Evolutionary conservation across 2,888 invertebrate genomes (phyloP).

Genomic region (Tachystola acroxantha): DNA sequence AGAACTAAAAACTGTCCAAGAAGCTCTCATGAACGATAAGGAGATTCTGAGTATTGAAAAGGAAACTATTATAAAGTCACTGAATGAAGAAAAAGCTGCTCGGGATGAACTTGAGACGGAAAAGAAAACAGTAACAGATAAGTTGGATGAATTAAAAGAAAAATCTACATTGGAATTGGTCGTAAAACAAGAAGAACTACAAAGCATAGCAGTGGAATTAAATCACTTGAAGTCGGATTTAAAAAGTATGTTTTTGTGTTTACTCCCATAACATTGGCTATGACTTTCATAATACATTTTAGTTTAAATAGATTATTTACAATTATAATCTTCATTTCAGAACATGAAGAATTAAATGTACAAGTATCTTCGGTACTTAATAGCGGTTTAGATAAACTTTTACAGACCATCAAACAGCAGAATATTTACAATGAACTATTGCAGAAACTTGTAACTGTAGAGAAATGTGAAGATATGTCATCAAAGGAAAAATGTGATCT

Average conservation of each 20-base stretch:
- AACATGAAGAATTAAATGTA: conserved; percentile 19
- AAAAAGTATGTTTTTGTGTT: conserved; percentile 28
- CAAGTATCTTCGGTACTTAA: conserved; percentile 22
- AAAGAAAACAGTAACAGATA: conserved; percentile 20
- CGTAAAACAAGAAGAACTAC: conserved; percentile 23
- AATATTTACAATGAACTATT: conserved; percentile 21
- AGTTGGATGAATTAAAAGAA: conserved; percentile 23
- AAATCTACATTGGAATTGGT: conserved; percentile 18
- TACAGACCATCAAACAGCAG: conserved; percentile 24
- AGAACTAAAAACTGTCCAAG: conserved; percentile 16
- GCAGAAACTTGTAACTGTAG: conserved; percentile 20
- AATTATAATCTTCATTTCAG: conserved; percentile 22
- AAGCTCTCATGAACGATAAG: conserved; percentile 20
- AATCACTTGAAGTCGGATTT: conserved; percentile 25
- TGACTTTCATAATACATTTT: not conserved
- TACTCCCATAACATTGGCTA: conserved; percentile 5
- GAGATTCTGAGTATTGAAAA: conserved; percentile 20
- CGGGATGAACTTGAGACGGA: conserved; percentile 27
- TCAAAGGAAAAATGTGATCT: conserved; percentile 24
- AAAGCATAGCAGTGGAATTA: conserved; percentile 20
- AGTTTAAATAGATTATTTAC: not conserved
- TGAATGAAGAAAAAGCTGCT: conserved; percentile 27
- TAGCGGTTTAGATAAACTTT: conserved; percentile 26
- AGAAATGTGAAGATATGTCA: conserved; percentile 10
- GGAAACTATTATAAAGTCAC: conserved; percentile 20